Evolutionary conservation across 1,140 invertebrate species (phyloP), one percentile per base, ranked within the genome.

Genomic region (Oryctes rhinoceros): DNA sequence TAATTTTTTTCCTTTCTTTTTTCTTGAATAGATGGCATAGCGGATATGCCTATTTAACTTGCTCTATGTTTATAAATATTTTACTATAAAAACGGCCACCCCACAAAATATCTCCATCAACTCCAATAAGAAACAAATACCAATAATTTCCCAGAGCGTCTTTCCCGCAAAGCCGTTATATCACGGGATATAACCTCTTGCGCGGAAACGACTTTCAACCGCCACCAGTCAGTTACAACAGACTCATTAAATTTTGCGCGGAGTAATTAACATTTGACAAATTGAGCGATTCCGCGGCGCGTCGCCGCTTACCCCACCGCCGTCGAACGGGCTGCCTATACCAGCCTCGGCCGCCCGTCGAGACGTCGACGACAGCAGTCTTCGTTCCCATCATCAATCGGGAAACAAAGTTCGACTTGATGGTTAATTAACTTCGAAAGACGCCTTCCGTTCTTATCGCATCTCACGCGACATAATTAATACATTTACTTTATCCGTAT

Each of bases 191-290:
- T 44, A 7, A 44, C 39, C 39, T 44, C 9, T 44, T 44, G 0
- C 39, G 39, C 39, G 39, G 2, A 30, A 30, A 30, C 24, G 24
- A 30, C 24, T 30, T 30, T 30, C 24, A 44, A 44, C 39, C 9
- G 39, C 39, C 9, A 7, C 1, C 39, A n/a, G 24, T 10, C 39
- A 44, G 5, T 44, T 10, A 44, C 39, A 44, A 59, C 53, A 18
- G 18, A 59, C 53, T 59, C 53, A 59, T 59, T 59, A 59, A 59
- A 59, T 59, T 59, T 59, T 18, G 6, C 18, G 53, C 53, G 18
- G 18, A 59, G 53, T 59, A 59, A 59, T 59, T 59, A 59, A 59
- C 18, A 59, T 59, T 59, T 59, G 53, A 59, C 53, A 59, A 59
- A 59, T 59, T 59, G 53, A 59, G 53, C 53, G 53, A 59, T 59